A percentile compares a stretch with the other conserved stretches of the same genome.
Conservation (phyloP, 2,888 invertebrate genomes). For the Ormyrus rosae region DNA sequence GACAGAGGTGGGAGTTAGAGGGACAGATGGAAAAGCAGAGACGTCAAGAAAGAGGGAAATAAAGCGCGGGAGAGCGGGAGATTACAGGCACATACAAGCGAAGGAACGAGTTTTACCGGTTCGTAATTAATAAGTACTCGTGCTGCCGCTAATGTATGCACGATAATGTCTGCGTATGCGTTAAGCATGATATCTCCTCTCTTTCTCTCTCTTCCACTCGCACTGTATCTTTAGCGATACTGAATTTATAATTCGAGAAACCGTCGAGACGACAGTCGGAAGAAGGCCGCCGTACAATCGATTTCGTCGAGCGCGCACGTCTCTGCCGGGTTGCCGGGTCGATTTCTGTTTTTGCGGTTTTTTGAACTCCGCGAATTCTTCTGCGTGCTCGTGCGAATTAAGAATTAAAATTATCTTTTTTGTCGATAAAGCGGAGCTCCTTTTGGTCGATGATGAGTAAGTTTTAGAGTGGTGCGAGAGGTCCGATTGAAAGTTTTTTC, state of each 20-base stretch:
- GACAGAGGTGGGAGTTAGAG: not conserved
- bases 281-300: constrained; percentile 38
- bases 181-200: not conserved
- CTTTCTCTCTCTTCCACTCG: constrained; percentile 19
- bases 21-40: not conserved
- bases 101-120: constrained; percentile 53
- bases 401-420: no score
- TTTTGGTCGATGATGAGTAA: no score
- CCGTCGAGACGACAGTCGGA: constrained; percentile 29
- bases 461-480: no score
- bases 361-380: no score
- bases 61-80: not conserved
- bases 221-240: not conserved
- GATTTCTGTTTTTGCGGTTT: not conserved
- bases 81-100: not conserved
- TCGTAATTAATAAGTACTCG: constrained; percentile 41
- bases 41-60: constrained; percentile 16
- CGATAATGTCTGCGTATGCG: not conserved
- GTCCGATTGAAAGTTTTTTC: no score
- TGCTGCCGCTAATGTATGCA: constrained; percentile 26
- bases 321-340: not conserved
- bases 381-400: no score
- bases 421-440: no score
- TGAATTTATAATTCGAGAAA: constrained; percentile 5
- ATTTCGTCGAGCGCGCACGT: constrained; percentile 20